Percentiles rank a stretch among this genome's conserved stretches.
These are phyloP conservation scores for Ispidina lecontei DNA, from an alignment of 2,797 vertebrate species.

Conservation along the genomic window DNA sequence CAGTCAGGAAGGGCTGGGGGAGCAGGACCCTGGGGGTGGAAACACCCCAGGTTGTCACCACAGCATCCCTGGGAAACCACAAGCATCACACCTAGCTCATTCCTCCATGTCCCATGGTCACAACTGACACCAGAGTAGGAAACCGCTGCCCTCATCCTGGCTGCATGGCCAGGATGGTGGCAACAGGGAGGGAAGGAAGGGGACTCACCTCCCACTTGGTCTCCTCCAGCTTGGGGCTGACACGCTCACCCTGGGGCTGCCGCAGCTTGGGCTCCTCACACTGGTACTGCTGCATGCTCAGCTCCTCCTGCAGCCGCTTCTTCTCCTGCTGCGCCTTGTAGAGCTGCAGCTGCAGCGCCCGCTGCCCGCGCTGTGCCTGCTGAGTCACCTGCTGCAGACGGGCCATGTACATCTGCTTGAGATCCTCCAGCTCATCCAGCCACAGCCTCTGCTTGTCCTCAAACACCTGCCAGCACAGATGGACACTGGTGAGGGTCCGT, in stretches of 20 bases:
- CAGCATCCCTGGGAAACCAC: not conserved
- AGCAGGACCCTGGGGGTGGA: not conserved
- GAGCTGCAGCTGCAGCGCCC: slow-evolving; percentile 91
- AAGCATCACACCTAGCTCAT: not conserved
- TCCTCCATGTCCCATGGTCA: not conserved
- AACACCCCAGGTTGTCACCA: not conserved
- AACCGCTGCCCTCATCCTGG: fast-evolving
- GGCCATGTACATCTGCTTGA: slow-evolving; percentile 90
- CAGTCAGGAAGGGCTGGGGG: not conserved
- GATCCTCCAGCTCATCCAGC: slow-evolving; percentile 92
- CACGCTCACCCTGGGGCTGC: slow-evolving; percentile 62
- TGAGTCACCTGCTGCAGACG: slow-evolving; percentile 94
- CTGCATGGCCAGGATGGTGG: not conserved
- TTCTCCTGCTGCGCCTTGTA: slow-evolving; percentile 95
- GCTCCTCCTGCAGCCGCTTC: slow-evolving; percentile 89
- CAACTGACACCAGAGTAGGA: not conserved
- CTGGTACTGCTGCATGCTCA: slow-evolving; percentile 81
- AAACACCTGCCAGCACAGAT: slow-evolving; percentile 82
- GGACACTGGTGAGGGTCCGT: fast-evolving
- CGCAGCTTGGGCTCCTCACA: slow-evolving; percentile 73
- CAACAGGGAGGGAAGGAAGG: not conserved
- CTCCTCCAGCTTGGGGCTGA: slow-evolving; percentile 89
- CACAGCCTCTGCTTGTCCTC: slow-evolving; percentile 95
- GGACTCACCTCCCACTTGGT: slow-evolving; percentile 93
- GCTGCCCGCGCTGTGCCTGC: slow-evolving; percentile 92